Percentiles rank a stretch among this genome's conserved stretches.
Conservation (phyloP, 2,113 vertebrate genomes). For the Lepisosteus osseus region DNA sequence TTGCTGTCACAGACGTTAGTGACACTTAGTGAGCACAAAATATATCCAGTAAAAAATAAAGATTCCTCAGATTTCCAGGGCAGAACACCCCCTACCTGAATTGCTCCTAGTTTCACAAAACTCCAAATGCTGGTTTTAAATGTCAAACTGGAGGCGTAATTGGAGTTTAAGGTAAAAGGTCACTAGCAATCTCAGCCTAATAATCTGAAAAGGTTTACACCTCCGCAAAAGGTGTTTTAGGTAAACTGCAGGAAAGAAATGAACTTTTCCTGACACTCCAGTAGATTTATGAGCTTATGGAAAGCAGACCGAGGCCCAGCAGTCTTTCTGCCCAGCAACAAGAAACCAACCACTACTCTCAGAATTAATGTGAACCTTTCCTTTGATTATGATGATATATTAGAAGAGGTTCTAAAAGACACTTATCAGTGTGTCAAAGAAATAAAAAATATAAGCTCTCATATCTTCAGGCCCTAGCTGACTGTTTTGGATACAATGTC, state of each 20-base stretch:
- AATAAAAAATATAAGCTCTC: too few relatives aligned
- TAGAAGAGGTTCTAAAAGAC: too few relatives aligned
- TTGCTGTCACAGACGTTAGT: too few relatives aligned
- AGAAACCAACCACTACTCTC: too few relatives aligned
- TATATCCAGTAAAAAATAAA: too few relatives aligned
- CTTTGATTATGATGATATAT: too few relatives aligned
- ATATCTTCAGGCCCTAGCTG: too few relatives aligned
- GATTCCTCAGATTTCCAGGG: background rate
- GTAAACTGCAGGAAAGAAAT: constrained; percentile 2
- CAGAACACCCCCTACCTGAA: background rate
- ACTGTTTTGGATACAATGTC: too few relatives aligned
- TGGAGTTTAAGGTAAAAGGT: constrained; percentile 9
- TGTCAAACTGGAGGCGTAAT: constrained; percentile 11
- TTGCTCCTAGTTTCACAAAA: background rate
- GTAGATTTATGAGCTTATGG: background rate
- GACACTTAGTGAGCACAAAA: too few relatives aligned
- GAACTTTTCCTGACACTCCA: background rate
- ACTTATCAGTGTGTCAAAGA: too few relatives aligned
- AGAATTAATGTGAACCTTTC: too few relatives aligned
- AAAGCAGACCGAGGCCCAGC: background rate
- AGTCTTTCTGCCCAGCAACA: background rate
- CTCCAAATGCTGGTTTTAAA: constrained; percentile 1
- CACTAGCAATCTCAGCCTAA: background rate
- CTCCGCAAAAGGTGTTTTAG: background rate
- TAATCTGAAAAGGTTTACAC: constrained; percentile 7